A percentile compares a stretch with the other conserved stretches of the same genome.
Conservation (phyloP, 1,140 invertebrate genomes). For the Agrilus planipennis region DNA sequence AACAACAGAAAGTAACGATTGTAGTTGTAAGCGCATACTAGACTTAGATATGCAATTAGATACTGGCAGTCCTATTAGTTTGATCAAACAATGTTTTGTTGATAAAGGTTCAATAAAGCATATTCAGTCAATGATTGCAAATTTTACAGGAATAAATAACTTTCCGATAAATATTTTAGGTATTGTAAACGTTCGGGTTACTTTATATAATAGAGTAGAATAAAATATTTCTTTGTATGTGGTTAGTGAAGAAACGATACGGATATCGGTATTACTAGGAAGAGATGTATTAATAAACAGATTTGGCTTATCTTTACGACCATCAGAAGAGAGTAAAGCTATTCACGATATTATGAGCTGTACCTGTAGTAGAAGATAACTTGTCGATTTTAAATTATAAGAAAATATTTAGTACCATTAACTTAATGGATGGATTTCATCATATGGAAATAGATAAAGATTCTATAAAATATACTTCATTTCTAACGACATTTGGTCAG, state of each 20-base stretch:
- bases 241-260: conserved; percentile 2
- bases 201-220: not conserved
- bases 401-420: conserved; percentile 16
- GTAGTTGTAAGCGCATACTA: no score
- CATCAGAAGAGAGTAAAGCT: conserved; percentile 8
- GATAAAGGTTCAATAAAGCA: not conserved
- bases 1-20: no score
- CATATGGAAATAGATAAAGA: conserved; percentile 14
- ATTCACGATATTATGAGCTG: conserved; percentile 19
- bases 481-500: conserved; percentile 15
- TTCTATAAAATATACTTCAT: conserved; percentile 14
- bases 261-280: not conserved
- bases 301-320: no score
- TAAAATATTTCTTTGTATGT: not conserved
- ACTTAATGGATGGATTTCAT: conserved; percentile 26
- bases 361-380: conserved; percentile 15
- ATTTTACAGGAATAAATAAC: conserved; percentile 5
- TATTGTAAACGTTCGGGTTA: not conserved
- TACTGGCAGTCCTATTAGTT: conserved; percentile 3
- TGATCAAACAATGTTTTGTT: conserved; percentile 1
- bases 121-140: not conserved
- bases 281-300: conserved; percentile 2
- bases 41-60: conserved; percentile 3
- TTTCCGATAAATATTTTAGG: conserved; percentile 2
- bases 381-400: conserved; percentile 10